phyloP scores from a whole-genome alignment of 1,140 invertebrate genomes.

The Drosophila hydei region DNA sequence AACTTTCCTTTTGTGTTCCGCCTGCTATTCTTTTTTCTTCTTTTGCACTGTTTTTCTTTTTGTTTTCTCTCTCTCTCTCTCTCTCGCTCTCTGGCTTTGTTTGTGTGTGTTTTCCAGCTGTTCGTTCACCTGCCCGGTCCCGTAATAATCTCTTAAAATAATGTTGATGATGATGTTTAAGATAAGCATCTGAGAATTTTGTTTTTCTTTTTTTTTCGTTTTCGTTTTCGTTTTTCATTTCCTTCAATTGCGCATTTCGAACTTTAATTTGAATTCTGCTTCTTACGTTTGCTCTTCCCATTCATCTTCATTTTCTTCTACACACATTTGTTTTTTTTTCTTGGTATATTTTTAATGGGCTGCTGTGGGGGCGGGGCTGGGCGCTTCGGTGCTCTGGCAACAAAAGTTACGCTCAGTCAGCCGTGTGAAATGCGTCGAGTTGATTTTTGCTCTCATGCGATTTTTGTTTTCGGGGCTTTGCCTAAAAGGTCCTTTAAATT shows the following conservation, averaged over 20 bases:
- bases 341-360: conserved; percentile 3
- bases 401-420: conserved; percentile 69
- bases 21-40: background rate
- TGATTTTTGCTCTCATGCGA: conserved; percentile 64
- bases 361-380: background rate
- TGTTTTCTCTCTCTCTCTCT: conserved; percentile 1
- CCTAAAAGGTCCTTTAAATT: conserved; percentile 44
- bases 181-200: conserved; percentile 49
- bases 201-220: conserved; percentile 7
- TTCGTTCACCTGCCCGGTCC: conserved; percentile 47
- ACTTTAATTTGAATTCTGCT: conserved; percentile 52
- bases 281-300: conserved; percentile 9
- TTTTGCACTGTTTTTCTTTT: conserved; percentile 11
- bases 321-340: background rate
- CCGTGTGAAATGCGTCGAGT: conserved; percentile 66
- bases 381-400: conserved; percentile 2
- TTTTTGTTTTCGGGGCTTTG: conserved; percentile 25
- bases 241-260: conserved; percentile 32
- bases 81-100: background rate
- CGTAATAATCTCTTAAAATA: conserved; percentile 35
- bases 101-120: conserved; percentile 27
- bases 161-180: conserved; percentile 57
- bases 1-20: conserved; percentile 19
- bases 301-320: conserved; percentile 19
- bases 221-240: conserved; percentile 26